Conservation (phyloP, 2,113 vertebrate species). For the Pelusios castaneus region DNA sequence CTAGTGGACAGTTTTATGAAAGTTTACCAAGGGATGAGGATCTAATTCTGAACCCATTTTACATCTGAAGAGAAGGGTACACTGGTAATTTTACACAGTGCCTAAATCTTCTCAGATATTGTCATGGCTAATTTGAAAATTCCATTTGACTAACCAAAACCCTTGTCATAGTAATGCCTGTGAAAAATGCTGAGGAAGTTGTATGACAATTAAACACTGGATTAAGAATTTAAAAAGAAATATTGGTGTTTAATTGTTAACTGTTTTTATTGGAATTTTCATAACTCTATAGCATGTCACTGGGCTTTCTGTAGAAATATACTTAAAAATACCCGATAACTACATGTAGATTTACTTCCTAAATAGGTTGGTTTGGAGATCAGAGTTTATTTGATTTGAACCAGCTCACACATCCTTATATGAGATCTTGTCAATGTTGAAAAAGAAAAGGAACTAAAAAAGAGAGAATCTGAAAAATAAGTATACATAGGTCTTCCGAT, state of each 20-base stretch:
- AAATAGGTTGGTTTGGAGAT: not conserved
- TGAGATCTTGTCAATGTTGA: not conserved
- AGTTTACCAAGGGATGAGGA: not conserved
- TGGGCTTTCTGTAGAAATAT: not conserved
- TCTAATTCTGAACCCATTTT: not conserved
- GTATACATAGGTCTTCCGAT: not conserved
- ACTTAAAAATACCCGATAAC: fast-evolving
- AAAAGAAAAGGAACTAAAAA: not conserved
- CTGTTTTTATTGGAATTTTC: not conserved
- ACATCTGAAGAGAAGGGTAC: too few species aligned
- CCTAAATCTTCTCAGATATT: not conserved
- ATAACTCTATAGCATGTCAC: not conserved
- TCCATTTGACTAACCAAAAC: not conserved
- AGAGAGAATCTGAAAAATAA: not conserved
- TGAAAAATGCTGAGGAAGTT: not conserved
- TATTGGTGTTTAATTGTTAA: not conserved
- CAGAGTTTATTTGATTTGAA: not conserved
- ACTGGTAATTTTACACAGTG: too few species aligned
- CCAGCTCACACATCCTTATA: not conserved
- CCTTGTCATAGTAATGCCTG: not conserved
- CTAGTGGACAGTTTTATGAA: conserved; percentile 54
- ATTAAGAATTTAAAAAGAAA: not conserved
- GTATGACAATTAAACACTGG: not conserved
- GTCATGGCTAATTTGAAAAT: not conserved
- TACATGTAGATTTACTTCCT: not conserved